These are phyloP conservation scores for Apostichopus californicus DNA, from an alignment of 35 echinoderm and acorn worm genomes.

Conservation along the genomic window DNA sequence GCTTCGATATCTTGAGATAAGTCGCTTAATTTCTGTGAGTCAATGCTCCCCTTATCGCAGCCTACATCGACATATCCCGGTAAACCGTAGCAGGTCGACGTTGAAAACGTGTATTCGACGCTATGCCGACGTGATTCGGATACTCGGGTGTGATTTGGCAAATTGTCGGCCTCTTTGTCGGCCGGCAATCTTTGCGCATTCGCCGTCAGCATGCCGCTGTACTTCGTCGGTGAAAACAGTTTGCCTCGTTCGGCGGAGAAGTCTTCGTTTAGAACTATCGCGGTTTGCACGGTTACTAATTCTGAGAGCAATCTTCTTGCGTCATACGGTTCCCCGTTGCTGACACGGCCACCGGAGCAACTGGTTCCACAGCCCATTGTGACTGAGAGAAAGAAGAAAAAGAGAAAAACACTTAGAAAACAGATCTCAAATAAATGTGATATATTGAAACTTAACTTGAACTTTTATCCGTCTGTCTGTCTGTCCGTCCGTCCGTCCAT, in stretches of 20 bases:
- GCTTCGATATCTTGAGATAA: not conserved
- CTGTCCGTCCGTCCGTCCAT: too few relatives aligned
- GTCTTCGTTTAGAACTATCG: conserved; percentile 71
- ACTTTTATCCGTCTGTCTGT: too few relatives aligned
- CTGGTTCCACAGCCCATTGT: conserved; percentile 67
- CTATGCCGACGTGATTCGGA: conserved; percentile 25
- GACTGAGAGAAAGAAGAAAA: not conserved
- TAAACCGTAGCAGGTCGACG: not conserved
- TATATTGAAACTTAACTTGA: too few relatives aligned
- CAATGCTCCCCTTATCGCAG: not conserved
- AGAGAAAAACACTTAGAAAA: not conserved
- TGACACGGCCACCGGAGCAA: conserved; percentile 27
- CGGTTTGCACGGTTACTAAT: conserved; percentile 79
- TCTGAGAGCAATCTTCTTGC: conserved; percentile 63
- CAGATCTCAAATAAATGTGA: too few relatives aligned
- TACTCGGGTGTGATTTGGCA: not conserved
- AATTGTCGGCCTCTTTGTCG: not conserved
- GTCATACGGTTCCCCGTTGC: conserved; percentile 61
- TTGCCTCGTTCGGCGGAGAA: not conserved
- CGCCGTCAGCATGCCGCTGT: not conserved
- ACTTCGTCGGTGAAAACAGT: not conserved
- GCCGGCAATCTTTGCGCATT: not conserved
- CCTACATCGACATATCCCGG: not conserved
- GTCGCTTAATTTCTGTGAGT: not conserved
- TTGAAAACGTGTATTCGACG: conserved; percentile 2